Conservation (phyloP, 2,113 vertebrate genomes). For the Mus pahari region DNA sequence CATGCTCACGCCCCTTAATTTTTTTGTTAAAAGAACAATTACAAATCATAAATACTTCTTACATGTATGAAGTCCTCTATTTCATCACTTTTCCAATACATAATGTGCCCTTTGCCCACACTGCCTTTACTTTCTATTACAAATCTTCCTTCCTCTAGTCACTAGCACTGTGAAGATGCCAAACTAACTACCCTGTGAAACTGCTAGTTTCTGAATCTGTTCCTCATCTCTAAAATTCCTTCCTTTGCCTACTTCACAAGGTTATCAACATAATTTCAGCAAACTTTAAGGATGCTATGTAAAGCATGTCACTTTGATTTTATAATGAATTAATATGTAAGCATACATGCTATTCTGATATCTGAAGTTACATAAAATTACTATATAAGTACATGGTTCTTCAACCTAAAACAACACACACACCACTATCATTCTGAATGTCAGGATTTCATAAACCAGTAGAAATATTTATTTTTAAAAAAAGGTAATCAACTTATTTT, state of each 20-base stretch:
- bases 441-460: constrained; percentile 38
- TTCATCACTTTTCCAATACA: not conserved
- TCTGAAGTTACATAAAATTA: constrained; percentile 49
- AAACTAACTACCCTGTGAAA: constrained; percentile 23
- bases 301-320: constrained; percentile 1
- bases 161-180: constrained; percentile 6
- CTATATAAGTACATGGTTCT: not conserved
- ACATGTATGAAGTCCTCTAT: not conserved
- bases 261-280: constrained; percentile 29
- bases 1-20: constrained; percentile 22
- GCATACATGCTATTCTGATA: not conserved
- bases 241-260: not conserved
- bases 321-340: not conserved
- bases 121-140: constrained; percentile 39
- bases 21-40: constrained; percentile 25
- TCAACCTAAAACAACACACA: constrained; percentile 7
- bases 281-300: constrained; percentile 34
- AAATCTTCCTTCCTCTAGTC: constrained; percentile 40
- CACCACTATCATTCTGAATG: constrained; percentile 43
- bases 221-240: constrained; percentile 50
- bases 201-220: constrained; percentile 34
- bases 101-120: not conserved
- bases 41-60: constrained; percentile 52
- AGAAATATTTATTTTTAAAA: constrained; percentile 53
- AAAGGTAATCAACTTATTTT: constrained; percentile 49